Percentiles rank a stretch among this genome's conserved stretches.
These are phyloP conservation scores for Hydrophis major DNA, from an alignment of 2,797 vertebrate species.

Conservation along the genomic window DNA sequence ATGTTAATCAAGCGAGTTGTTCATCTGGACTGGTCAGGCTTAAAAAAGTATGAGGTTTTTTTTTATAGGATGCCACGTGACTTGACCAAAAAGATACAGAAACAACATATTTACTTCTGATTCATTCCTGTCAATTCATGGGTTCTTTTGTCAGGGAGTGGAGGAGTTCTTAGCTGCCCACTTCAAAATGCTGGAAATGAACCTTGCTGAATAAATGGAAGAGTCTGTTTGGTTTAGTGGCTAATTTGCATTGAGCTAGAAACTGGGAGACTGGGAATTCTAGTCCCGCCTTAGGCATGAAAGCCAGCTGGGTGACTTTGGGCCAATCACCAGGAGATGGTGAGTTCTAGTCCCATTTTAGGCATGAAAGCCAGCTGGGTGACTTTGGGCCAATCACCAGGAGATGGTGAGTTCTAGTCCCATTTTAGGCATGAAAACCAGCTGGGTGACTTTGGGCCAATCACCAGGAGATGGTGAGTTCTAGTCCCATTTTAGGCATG, in stretches of 20 bases:
- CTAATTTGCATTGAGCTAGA: background rate
- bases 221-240: background rate
- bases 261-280: background rate
- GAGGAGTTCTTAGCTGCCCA: background rate
- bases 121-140: background rate
- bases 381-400: too few species aligned
- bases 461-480: too few species aligned
- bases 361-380: too few species aligned
- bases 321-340: too few species aligned
- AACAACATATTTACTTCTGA: background rate
- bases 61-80: background rate
- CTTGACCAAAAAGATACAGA: background rate
- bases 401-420: too few species aligned
- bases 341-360: background rate
- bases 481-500: too few species aligned
- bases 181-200: background rate
- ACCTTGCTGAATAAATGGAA: background rate
- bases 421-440: too few species aligned
- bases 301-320: too few species aligned
- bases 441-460: too few species aligned
- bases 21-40: background rate
- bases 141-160: rapidly evolving
- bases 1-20: background rate
- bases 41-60: background rate
- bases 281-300: background rate